Evolutionary conservation across 2,797 vertebrate species (phyloP).

Genomic region (Sebastes baramenuke): DNA sequence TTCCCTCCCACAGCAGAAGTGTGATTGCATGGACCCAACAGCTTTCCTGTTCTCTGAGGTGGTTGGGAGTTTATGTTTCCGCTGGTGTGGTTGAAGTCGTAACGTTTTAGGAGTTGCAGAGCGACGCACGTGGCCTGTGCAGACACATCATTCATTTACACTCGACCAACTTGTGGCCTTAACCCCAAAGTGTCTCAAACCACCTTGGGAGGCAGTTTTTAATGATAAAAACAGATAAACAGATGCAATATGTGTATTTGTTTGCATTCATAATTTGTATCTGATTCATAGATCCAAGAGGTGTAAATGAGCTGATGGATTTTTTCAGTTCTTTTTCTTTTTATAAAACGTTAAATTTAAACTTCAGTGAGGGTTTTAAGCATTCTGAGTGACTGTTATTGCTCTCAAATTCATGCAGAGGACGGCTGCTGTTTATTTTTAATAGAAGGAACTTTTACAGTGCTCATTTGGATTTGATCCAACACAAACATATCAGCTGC

Average conservation of each 20-base stretch:
- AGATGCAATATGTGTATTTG: background rate
- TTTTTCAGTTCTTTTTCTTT: background rate
- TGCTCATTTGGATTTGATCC: constrained; percentile 49
- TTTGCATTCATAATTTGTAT: background rate
- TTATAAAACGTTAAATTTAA: background rate
- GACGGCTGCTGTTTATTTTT: constrained; percentile 40
- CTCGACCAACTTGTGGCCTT: constrained; percentile 33
- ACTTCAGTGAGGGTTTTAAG: background rate
- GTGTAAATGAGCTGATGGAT: background rate
- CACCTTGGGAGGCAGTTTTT: constrained; percentile 8
- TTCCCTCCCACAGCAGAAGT: background rate
- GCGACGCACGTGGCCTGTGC: constrained; percentile 14
- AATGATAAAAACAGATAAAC: constrained; percentile 9
- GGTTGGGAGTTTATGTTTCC: constrained; percentile 54
- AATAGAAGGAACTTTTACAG: constrained; percentile 28
- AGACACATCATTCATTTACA: constrained; percentile 49
- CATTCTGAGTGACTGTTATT: background rate
- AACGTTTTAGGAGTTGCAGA: constrained; percentile 32
- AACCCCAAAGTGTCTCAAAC: constrained; percentile 37
- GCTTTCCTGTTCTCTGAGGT: constrained; percentile 8
- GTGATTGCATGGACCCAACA: background rate
- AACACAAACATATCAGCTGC: constrained; percentile 63
- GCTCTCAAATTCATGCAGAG: constrained; percentile 3
- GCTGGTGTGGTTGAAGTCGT: constrained; percentile 26
- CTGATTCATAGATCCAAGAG: background rate